Evolutionary conservation across 30 jellyfish, hydroid and myxozoan species (phyloP), one percentile per base, ranked within the genome.

Genomic region (Aurelia sp.): DNA sequence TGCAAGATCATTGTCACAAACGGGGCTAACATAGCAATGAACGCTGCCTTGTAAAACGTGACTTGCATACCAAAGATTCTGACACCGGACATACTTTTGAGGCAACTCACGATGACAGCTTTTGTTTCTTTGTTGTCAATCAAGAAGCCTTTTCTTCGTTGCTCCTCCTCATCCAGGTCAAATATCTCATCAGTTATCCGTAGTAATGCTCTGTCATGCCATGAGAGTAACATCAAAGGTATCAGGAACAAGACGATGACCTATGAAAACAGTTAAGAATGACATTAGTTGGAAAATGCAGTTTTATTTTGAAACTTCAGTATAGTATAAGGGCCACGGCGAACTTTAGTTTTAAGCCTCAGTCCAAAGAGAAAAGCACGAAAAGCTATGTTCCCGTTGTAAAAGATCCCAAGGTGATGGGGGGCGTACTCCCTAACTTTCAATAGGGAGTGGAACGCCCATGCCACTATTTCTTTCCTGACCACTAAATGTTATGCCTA

Each of bases 81-180:
- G 47, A 84, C 93, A 9, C 93, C 93, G 47, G 82, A 81, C 93
- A 84, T 84, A 10, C 41, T 48, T 48, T 37, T 62, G 53, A 84
- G 75, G 12, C 18, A 50, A 11, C 47, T 40, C 19, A 73, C 78
- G 20, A 84, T 62, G 12, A 62, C 74, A 3, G 15, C 20, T 50
- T 84, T 61, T n/a, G 76, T 73, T 20, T 47, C 35, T 44, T 71
- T 40, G 75, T 44, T 13, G 79, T 70, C 74, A 22, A 84, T 62
- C 82, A 84, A 73, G 82, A 84, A 52, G 30, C 71, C 48, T 16
- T 15, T 13, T 44, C 87, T 47, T n/a, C 86, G 20, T 72, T 84
- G 93, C 10, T 84, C 93, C 64, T 84, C 93, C 7, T n/a, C 76
- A 62, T 84, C 93, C 62, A 84, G 48, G 75, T 84, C 93, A 18